These are phyloP conservation scores for Hyla sarda DNA, from an alignment of 2,113 vertebrate genomes.

Conservation along the genomic window DNA sequence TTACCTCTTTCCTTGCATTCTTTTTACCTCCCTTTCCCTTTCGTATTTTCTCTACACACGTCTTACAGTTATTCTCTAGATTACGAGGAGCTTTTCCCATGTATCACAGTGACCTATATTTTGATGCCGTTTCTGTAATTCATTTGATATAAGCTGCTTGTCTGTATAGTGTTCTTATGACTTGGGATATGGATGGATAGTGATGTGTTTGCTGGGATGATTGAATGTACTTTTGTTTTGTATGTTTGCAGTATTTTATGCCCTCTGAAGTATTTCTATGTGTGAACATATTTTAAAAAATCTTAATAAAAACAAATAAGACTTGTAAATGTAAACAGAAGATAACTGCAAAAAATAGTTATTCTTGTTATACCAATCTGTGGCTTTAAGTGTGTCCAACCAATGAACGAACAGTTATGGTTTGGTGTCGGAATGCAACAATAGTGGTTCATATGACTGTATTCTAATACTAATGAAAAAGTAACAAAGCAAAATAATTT, in stretches of 20 bases:
- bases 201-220: background rate
- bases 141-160: slow-evolving; percentile 15
- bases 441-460: too few relatives aligned
- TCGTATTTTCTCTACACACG: background rate
- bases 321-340: background rate
- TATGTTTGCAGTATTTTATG: background rate
- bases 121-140: background rate
- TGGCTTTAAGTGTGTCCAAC: background rate
- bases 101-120: slow-evolving; percentile 2
- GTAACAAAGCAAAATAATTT: too few relatives aligned
- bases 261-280: background rate
- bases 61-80: background rate
- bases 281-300: background rate
- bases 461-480: too few relatives aligned
- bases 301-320: background rate
- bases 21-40: background rate
- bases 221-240: background rate
- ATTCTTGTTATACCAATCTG: background rate
- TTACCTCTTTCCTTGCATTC: background rate
- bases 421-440: too few relatives aligned
- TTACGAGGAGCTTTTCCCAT: background rate
- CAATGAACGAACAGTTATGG: background rate
- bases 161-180: slow-evolving; percentile 5
- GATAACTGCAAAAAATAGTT: background rate
- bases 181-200: background rate